phyloP scores from a whole-genome alignment of 2,888 invertebrate genomes.

The Protophormia terraenovae region DNA sequence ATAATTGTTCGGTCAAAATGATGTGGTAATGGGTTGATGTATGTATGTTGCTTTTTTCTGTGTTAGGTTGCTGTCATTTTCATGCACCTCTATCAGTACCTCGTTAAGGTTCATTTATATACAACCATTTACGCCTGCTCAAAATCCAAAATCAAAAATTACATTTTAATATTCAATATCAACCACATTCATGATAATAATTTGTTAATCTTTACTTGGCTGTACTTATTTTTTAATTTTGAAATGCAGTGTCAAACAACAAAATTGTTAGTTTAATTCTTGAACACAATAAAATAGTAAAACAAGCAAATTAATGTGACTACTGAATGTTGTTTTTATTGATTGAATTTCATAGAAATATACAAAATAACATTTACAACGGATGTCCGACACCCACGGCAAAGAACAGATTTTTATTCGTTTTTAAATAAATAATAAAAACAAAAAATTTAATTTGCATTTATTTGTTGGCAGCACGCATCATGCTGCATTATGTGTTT shows the following conservation, averaged over 20 bases:
- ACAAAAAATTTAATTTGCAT: slow-evolving; percentile 5
- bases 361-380: neutral
- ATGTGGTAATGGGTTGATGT: neutral
- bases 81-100: neutral
- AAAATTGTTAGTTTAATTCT: neutral
- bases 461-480: neutral
- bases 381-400: slow-evolving; percentile 54
- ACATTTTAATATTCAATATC: neutral
- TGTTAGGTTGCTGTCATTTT: neutral
- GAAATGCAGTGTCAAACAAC: no score
- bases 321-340: neutral
- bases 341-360: slow-evolving; percentile 4
- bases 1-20: slow-evolving; percentile 15
- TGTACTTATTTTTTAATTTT: neutral
- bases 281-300: neutral
- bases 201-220: neutral
- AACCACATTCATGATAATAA: neutral
- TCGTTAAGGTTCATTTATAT: no score
- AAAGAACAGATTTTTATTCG: neutral
- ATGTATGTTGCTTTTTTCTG: neutral
- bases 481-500: neutral
- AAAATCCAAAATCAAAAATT: neutral
- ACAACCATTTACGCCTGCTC: neutral
- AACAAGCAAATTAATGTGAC: slow-evolving; percentile 8
- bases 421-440: neutral